Evolutionary conservation across 1,140 invertebrate species (phyloP), one percentile per base, ranked within the genome.

Genomic region (Drosophila funebris): DNA sequence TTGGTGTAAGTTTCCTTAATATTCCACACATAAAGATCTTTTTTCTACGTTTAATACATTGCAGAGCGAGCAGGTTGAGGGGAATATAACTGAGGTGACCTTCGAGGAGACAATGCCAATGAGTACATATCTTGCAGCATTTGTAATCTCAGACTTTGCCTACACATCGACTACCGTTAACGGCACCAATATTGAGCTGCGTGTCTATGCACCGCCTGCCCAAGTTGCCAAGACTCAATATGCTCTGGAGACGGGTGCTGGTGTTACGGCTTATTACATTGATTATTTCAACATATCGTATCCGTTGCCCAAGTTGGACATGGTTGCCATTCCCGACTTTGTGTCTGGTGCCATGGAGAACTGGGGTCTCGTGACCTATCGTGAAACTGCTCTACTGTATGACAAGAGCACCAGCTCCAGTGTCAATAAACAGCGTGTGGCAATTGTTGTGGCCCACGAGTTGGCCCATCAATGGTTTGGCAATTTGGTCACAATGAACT

Each of bases 301-400:
- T 93, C 97, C 97, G 7, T 92, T 98, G 22, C 96, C 96, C 18
- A 98, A 98, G 93, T 91, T 97, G 82, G 97, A 98, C 93, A 95
- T 98, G 94, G 96, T 97, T 64, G 97, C 96, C 9, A 97, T 99
- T 73, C 98, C 98, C 4, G 97, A 99, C 92, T 99, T 99, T 93
- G 95, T 96, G 0, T 97, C 97, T 2, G 98, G 97, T 5, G 98
- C 97, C 0, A 99, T 99, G 95, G 98, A 99, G 92, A 97, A 99
- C 92, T 99, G 97, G 96, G 96, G 96, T 22, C 92, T 97, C 1
- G 95, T 97, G 0, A 97, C 96, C 1, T 97, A 94, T 83, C 93
- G 97, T 58, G 97, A 99, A 93, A 95, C 95, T 0, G 95, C 95
- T 54, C 93, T 99, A 58, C 92, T 99, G 1, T 97, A 95, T 58